phyloP scores from a whole-genome alignment of 2,888 invertebrate genomes.

The Halocaridina rubra region DNA sequence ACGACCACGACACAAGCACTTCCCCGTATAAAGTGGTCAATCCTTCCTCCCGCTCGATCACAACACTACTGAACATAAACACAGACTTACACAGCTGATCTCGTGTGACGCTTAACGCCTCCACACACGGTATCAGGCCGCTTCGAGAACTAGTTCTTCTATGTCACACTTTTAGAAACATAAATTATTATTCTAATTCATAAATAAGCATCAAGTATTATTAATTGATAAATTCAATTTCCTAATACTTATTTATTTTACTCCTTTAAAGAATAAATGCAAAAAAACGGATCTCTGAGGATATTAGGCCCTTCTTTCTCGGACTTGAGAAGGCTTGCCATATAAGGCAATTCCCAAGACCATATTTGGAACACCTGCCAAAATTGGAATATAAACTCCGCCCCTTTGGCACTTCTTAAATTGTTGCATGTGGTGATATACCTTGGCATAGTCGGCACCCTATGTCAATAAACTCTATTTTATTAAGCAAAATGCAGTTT shows the following conservation, averaged over 20 bases:
- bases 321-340: conserved; percentile 56
- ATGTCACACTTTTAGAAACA: background rate
- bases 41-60: conserved; percentile 31
- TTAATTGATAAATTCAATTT: no score
- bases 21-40: conserved; percentile 31
- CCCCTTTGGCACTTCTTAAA: conserved; percentile 53
- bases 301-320: conserved; percentile 46
- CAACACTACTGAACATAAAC: conserved; percentile 59
- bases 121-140: background rate
- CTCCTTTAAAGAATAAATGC: background rate
- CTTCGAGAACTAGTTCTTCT: conserved; percentile 38
- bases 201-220: background rate
- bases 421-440: conserved; percentile 51
- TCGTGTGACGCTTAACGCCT: conserved; percentile 31
- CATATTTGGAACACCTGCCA: conserved; percentile 55
- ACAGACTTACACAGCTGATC: conserved; percentile 53
- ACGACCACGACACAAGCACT: conserved; percentile 44
- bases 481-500: no score
- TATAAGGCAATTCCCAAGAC: conserved; percentile 54
- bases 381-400: conserved; percentile 43
- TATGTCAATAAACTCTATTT: background rate
- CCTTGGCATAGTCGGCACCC: background rate
- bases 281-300: background rate
- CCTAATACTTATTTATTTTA: no score
- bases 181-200: background rate